phyloP scores from a whole-genome alignment of 1,140 invertebrate species.

The Palaemon carinicauda region DNA sequence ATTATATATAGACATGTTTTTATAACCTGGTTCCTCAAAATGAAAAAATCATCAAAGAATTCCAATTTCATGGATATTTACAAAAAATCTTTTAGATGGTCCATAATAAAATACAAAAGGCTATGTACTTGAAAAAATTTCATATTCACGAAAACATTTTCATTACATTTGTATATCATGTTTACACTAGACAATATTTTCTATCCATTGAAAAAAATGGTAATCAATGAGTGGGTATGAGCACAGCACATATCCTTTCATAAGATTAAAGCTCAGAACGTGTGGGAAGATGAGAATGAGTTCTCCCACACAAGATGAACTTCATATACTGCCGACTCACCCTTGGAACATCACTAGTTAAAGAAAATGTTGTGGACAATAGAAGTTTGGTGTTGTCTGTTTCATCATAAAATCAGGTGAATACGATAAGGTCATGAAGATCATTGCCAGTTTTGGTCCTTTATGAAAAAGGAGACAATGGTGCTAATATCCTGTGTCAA shows the following conservation, averaged over 20 bases:
- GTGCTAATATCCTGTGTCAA: conserved; percentile 52
- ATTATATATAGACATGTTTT: no score
- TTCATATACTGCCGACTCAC: background rate
- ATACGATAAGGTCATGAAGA: conserved; percentile 32
- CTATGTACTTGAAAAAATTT: no score
- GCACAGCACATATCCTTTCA: conserved; percentile 13
- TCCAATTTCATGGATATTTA: no score
- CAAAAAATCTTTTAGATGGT: no score
- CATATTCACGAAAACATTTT: no score
- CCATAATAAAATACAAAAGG: no score
- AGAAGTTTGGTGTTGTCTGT: background rate
- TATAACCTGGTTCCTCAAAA: no score
- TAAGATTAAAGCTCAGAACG: background rate
- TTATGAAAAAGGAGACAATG: conserved; percentile 45
- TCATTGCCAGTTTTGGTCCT: conserved; percentile 39
- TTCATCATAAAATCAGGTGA: conserved; percentile 24
- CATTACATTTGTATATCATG: conserved; percentile 16
- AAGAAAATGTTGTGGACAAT: conserved; percentile 10
- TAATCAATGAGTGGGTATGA: conserved; percentile 1
- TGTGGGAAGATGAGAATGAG: background rate
- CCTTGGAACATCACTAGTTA: conserved; percentile 6
- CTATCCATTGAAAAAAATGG: conserved; percentile 21
- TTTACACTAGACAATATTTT: conserved; percentile 26
- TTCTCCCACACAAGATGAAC: background rate
- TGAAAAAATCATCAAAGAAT: no score